A percentile compares a stretch with the other conserved stretches of the same genome.
These are phyloP conservation scores for Colinus virginianus DNA, from an alignment of 2,113 vertebrate genomes.

Conservation along the genomic window DNA sequence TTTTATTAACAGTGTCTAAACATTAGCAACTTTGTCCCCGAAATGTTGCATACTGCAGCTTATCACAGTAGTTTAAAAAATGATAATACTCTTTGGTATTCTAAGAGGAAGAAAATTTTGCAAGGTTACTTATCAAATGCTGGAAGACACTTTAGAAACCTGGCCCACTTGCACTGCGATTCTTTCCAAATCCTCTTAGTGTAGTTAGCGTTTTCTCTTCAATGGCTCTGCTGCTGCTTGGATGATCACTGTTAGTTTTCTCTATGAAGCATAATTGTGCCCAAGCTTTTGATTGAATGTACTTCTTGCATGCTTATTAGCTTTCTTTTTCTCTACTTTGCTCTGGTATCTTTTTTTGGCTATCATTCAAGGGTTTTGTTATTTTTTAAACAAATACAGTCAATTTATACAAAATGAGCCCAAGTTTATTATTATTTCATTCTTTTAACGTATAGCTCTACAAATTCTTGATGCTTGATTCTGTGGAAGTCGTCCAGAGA, in stretches of 20 bases:
- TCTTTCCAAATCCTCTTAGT: neutral
- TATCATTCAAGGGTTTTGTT: neutral
- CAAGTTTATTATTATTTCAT: neutral
- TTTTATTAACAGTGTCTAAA: neutral
- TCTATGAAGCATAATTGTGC: neutral
- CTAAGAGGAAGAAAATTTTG: neutral
- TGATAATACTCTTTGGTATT: neutral
- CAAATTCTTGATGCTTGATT: neutral
- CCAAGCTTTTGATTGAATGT: neutral
- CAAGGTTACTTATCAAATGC: neutral
- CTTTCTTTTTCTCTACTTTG: neutral
- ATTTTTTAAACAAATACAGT: neutral
- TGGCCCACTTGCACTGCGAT: neutral
- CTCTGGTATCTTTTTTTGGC: no score
- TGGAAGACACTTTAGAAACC: neutral
- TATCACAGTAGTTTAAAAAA: neutral
- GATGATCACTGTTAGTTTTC: neutral
- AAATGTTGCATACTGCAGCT: neutral
- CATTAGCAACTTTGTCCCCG: neutral
- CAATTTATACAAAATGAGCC: neutral
- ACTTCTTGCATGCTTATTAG: neutral
- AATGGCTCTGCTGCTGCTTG: neutral
- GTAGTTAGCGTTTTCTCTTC: neutral
- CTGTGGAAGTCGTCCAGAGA: neutral
- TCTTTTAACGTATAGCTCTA: neutral